Evolutionary conservation across 2,888 invertebrate species (phyloP).

Genomic region (Coecobrya sp.): DNA sequence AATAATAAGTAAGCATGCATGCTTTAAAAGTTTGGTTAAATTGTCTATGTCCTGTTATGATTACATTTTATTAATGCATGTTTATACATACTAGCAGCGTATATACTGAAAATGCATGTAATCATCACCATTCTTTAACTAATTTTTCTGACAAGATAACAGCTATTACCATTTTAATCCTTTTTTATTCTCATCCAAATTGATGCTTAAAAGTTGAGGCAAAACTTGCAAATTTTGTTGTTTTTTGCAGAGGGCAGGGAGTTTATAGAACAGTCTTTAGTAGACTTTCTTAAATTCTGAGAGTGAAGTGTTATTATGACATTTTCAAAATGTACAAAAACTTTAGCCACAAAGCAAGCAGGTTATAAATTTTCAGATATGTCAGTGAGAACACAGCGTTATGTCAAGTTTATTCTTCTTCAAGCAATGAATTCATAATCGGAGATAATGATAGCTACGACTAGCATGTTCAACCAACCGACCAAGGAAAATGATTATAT

Average conservation of each 20-base stretch:
- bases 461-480: background rate
- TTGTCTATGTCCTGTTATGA: background rate
- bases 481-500: background rate
- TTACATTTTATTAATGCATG: conserved; percentile 4
- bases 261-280: background rate
- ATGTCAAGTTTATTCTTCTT: conserved; percentile 54
- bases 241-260: background rate
- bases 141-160: conserved; percentile 72
- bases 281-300: background rate
- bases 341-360: conserved; percentile 35
- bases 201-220: too few species aligned
- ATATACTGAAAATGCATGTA: conserved; percentile 20
- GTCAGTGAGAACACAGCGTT: conserved; percentile 56
- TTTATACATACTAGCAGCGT: background rate
- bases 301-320: conserved; percentile 1
- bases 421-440: conserved; percentile 73
- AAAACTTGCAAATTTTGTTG: background rate
- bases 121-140: conserved; percentile 21
- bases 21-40: background rate
- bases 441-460: background rate
- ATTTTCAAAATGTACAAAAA: conserved; percentile 19
- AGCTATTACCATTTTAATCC: conserved; percentile 61
- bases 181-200: conserved; percentile 24
- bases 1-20: background rate
- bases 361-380: conserved; percentile 63